Evolutionary conservation across 2,113 vertebrate genomes (phyloP).

Genomic region (Dromas ardeola): DNA sequence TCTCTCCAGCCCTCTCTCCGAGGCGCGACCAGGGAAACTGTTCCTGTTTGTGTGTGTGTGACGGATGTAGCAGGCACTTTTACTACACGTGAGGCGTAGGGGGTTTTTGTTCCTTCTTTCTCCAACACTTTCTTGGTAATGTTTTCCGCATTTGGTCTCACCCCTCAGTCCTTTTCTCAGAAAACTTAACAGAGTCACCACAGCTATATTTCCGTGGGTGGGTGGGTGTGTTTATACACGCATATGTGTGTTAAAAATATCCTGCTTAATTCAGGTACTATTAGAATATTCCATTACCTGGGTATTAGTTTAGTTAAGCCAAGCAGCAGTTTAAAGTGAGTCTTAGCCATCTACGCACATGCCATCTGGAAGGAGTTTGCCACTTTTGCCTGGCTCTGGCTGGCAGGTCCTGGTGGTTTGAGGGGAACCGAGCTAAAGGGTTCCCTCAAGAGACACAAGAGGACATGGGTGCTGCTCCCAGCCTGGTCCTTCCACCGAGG

Average conservation of each 20-base stretch:
- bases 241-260: neutral
- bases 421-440: accelerated
- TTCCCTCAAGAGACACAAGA: accelerated
- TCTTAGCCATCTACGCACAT: neutral
- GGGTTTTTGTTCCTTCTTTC: neutral
- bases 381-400: neutral
- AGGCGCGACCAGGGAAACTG: neutral
- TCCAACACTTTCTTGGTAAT: slow-evolving; percentile 34
- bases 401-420: neutral
- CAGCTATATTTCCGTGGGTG: slow-evolving; percentile 15
- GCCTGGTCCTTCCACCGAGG: neutral
- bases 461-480: neutral
- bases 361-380: neutral
- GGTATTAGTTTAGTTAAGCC: neutral
- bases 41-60: neutral
- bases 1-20: neutral
- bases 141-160: slow-evolving; percentile 29
- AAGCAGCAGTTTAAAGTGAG: neutral
- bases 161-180: slow-evolving; percentile 39
- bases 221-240: neutral
- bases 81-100: neutral
- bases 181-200: neutral
- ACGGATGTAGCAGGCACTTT: neutral
- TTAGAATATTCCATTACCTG: slow-evolving; percentile 25
- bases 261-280: neutral